Evolutionary conservation across 2,113 vertebrate species (phyloP), one percentile per base, ranked within the genome.

Genomic region (Cyprinus carpio): DNA sequence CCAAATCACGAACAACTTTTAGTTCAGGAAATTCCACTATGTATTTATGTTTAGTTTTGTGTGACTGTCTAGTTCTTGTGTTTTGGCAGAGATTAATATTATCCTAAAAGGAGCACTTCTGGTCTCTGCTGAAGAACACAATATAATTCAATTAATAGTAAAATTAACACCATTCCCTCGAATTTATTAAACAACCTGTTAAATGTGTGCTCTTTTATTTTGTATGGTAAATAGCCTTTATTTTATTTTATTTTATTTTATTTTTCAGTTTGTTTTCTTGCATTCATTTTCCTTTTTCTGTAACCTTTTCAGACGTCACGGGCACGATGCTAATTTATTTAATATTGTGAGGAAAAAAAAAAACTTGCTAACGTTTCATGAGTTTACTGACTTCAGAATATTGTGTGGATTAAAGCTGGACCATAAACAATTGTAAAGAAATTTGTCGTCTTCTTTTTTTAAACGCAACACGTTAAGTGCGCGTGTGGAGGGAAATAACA

Each of bases 331-430:
- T 94, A 93, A 93, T 93, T 93, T 94, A 93, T 93, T 93, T 91
- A 87, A 88, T 88, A 82, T 71, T 93, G 92, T 94, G 89, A 82
- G 29, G 89, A 89, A 87, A 20, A 18, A 91, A 46, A 43, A 76
- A 29, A 89, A 89, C 94, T 95, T 93, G 94, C 92, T 93, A 94
- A 95, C 94, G 94, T 96, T 94, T 92, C 27, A 90, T 95, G 95
- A 96, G 93, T 91, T 96, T 95, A 85, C 86, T 87, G 87, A 90
- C 85, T 85, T 31, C 94, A 96, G 92, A 91, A 94, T 96, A 94
- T 95, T 94, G 95, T 94, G 93, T 97, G 95, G 95, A 97, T 97
- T 96, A 96, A 96, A 95, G 83, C 84, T 87, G 78, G 79, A 89
- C 76, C 85, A 71, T 82, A 83, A 79, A 60, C 60, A 85, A 71